Evolutionary conservation across 2,888 invertebrate species (phyloP).

Genomic region (Copidosoma aretas): DNA sequence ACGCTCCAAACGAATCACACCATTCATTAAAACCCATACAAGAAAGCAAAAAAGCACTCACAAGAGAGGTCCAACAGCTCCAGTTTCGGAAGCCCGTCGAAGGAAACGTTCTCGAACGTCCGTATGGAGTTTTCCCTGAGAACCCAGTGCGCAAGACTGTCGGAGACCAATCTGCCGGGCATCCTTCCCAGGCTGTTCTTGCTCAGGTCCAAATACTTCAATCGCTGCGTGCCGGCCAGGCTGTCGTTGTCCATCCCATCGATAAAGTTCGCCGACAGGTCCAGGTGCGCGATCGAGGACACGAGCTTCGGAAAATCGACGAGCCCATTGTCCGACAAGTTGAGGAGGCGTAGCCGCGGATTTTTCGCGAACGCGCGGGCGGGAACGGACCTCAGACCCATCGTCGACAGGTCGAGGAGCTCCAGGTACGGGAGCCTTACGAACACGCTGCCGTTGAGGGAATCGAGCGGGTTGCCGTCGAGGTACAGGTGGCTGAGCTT

Average conservation of each 20-base stretch:
- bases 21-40: background rate
- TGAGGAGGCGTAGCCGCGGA: conserved; percentile 68
- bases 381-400: conserved; percentile 70
- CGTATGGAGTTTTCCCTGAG: conserved; percentile 70
- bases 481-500: conserved; percentile 70
- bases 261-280: conserved; percentile 52
- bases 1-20: too few species aligned
- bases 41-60: conserved; percentile 2
- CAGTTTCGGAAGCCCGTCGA: conserved; percentile 69
- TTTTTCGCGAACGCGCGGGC: conserved; percentile 69
- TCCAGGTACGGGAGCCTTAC: conserved; percentile 67
- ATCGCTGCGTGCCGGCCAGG: conserved; percentile 63
- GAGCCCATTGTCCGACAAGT: conserved; percentile 65
- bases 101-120: conserved; percentile 69
- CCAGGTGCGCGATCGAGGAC: conserved; percentile 45
- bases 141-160: conserved; percentile 68
- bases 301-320: conserved; percentile 48
- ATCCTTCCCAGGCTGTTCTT: conserved; percentile 71
- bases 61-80: conserved; percentile 68
- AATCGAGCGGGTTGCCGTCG: conserved; percentile 72
- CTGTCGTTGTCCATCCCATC: conserved; percentile 42
- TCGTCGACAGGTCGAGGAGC: conserved; percentile 73
- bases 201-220: conserved; percentile 70
- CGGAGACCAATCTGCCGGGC: conserved; percentile 70
- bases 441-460: conserved; percentile 70